Evolutionary conservation across 1,140 invertebrate genomes (phyloP), one percentile per base, ranked within the genome.

Genomic region (Akabosia matsudoensis): DNA sequence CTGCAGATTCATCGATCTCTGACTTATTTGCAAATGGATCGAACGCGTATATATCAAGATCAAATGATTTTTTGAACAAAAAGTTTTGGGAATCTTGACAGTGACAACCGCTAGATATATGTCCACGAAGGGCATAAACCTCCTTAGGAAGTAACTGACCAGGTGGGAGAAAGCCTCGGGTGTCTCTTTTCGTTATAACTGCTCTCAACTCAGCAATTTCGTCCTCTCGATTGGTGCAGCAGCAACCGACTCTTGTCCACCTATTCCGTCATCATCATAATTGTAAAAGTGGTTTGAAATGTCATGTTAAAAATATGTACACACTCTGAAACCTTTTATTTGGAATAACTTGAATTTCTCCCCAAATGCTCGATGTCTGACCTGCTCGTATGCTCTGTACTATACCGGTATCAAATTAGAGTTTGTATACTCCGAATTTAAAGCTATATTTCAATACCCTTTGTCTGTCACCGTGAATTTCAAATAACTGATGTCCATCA

Each of bases 261-360:
- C n/a, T n/a, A n/a, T n/a, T n/a, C n/a, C n/a, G n/a, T n/a, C n/a
- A n/a, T n/a, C n/a, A n/a, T n/a, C n/a, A n/a, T n/a, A n/a, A n/a
- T n/a, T n/a, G n/a, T n/a, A n/a, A n/a, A n/a, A n/a, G n/a, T n/a
- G n/a, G n/a, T n/a, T n/a, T n/a, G n/a, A n/a, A n/a, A n/a, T n/a
- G n/a, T n/a, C n/a, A n/a, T n/a, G n/a, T n/a, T n/a, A n/a, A n/a
- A n/a, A n/a, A n/a, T n/a, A n/a, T n/a, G n/a, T n/a, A n/a, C n/a
- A n/a, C n/a, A n/a, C n/a, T n/a, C n/a, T 61, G 16, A 61, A 7
- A 61, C 16, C 54, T 4, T 18, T 31, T 30, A 7, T 30, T 30
- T 67, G 61, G 61, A 28, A 67, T 22, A 28, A 67, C 61, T 67
- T 67, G 61, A 67, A 67, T 67, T 31, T 67, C 61, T 10, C 61